Conservation (phyloP, 2,113 vertebrate genomes). For the Apodemus speciosus region DNA sequence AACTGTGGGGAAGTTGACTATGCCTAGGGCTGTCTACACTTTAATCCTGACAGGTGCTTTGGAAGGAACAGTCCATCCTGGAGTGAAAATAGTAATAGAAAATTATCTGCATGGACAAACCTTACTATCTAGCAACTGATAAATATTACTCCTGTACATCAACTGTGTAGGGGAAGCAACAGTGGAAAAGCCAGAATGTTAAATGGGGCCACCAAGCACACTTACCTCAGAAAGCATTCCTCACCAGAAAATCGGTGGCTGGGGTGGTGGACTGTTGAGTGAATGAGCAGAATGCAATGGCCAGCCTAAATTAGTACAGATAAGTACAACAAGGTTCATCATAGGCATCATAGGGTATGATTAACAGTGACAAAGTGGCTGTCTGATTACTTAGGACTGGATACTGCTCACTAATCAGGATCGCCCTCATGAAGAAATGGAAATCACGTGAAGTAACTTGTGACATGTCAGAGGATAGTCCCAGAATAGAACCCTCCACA, state of each 20-base stretch:
- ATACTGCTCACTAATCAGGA: background rate
- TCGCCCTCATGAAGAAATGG: background rate
- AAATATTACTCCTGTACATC: background rate
- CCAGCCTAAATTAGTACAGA: background rate
- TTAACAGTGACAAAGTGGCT: background rate
- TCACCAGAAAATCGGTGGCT: background rate
- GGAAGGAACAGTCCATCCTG: no score
- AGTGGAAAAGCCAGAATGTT: background rate
- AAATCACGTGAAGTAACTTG: background rate
- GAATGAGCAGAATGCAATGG: background rate
- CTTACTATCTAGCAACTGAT: background rate
- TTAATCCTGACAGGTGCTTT: background rate
- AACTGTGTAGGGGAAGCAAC: background rate
- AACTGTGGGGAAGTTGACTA: background rate
- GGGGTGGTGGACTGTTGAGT: background rate
- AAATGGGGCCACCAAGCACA: background rate
- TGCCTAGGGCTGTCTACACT: rapidly evolving
- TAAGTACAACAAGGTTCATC: background rate
- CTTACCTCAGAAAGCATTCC: background rate
- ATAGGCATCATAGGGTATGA: no score
- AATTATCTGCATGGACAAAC: no score
- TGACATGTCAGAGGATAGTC: background rate
- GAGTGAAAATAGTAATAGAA: background rate
- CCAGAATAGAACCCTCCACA: background rate
- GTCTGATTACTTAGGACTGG: background rate